phyloP scores from a whole-genome alignment of 2,113 vertebrate genomes.

The Physeter macrocephalus region DNA sequence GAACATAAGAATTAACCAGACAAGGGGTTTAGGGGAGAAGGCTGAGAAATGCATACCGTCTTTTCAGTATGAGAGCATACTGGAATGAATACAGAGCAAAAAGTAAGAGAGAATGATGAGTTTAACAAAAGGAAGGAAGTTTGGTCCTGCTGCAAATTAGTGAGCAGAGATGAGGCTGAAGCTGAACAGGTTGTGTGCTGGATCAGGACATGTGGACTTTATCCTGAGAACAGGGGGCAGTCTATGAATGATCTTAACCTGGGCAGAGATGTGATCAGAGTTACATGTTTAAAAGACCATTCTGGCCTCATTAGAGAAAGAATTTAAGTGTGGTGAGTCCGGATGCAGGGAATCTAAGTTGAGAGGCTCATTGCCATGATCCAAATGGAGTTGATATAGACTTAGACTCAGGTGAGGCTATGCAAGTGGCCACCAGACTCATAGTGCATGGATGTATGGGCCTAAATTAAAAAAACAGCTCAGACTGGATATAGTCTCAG shows the following conservation, averaged over 20 bases:
- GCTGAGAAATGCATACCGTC: not conserved
- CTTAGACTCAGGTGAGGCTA: not conserved
- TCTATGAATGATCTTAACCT: not conserved
- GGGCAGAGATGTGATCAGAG: not conserved
- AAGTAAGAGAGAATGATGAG: not conserved
- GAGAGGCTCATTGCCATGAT: not conserved
- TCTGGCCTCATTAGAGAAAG: not conserved
- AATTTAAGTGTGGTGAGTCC: not conserved
- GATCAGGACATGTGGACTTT: not conserved
- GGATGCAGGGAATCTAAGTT: not conserved
- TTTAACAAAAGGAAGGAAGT: not conserved
- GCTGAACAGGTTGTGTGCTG: not conserved
- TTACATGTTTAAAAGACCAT: not conserved
- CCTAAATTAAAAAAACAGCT: not conserved
- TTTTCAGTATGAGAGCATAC: not conserved
- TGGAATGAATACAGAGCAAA: not conserved
- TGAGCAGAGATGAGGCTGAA: not conserved
- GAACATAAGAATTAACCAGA: not conserved
- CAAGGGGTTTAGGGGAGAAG: accelerated
- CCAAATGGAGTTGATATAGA: not conserved
- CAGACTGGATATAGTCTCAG: not conserved
- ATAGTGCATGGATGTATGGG: accelerated
- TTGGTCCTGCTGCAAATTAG: not conserved
- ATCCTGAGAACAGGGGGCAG: not conserved
- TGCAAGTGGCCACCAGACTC: not conserved